These are phyloP conservation scores for Cepphus grylle DNA, from an alignment of 2,113 vertebrate genomes.

Conservation along the genomic window DNA sequence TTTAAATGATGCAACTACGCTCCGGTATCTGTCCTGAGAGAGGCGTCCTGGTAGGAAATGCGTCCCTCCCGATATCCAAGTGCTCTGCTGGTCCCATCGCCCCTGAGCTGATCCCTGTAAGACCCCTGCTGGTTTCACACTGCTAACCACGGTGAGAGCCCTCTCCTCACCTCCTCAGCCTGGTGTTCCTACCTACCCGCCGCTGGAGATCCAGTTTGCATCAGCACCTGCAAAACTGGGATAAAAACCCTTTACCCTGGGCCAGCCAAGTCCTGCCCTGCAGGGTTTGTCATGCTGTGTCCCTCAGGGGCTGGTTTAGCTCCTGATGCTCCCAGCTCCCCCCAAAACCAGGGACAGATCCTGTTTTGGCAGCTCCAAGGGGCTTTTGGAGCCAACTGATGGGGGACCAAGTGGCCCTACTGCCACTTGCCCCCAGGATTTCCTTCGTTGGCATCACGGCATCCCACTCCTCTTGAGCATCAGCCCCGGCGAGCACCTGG, in stretches of 20 bases:
- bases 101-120: not conserved
- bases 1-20: not conserved
- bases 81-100: not conserved
- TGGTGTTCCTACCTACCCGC: not conserved
- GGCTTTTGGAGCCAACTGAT: not conserved
- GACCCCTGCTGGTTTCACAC: not conserved
- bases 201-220: not conserved
- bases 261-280: not conserved
- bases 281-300: not conserved
- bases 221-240: not conserved
- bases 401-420: not conserved
- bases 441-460: not conserved
- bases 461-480: not conserved
- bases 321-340: not conserved
- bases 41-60: not conserved
- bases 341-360: not conserved
- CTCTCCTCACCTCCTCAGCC: not conserved
- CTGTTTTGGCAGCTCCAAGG: not conserved
- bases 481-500: not conserved
- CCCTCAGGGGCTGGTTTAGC: not conserved
- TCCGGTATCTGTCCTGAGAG: not conserved
- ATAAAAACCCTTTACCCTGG: not conserved
- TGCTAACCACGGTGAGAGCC: not conserved
- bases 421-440: not conserved
- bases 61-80: not conserved